Conservation (phyloP, 2,797 vertebrate genomes). For the Staurois parvus region DNA sequence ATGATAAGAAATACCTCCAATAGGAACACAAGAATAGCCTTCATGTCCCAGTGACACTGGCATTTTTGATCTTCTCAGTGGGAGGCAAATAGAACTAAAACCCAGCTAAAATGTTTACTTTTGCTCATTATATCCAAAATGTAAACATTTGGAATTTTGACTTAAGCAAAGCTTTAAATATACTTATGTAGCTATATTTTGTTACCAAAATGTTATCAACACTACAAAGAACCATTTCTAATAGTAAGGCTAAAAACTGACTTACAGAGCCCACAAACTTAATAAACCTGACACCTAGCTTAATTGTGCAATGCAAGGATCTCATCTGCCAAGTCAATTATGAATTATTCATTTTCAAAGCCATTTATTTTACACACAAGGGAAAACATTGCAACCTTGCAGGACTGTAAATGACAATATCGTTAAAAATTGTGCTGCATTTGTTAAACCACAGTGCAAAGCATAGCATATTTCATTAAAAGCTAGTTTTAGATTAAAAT, state of each 20-base stretch:
- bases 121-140: no score
- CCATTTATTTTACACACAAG: constrained; percentile 25
- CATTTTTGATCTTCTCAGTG: no score
- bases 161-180: no score
- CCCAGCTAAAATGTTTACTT: no score
- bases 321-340: constrained; percentile 16
- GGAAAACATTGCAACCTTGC: background rate
- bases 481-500: background rate
- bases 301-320: background rate
- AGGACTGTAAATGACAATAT: background rate
- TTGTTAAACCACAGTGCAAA: background rate
- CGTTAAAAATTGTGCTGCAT: background rate
- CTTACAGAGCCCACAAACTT: background rate
- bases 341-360: constrained; percentile 33
- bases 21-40: no score
- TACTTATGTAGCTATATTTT: no score
- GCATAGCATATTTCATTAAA: background rate
- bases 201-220: no score
- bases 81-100: no score
- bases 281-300: constrained; percentile 13
- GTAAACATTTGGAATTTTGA: no score
- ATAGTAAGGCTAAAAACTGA: no score
- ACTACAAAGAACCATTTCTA: background rate
- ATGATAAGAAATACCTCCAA: no score
- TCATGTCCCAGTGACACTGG: no score